Evolutionary conservation across 2,797 vertebrate genomes (phyloP), one percentile per base, ranked within the genome.

Genomic region (Allobates femoralis): DNA sequence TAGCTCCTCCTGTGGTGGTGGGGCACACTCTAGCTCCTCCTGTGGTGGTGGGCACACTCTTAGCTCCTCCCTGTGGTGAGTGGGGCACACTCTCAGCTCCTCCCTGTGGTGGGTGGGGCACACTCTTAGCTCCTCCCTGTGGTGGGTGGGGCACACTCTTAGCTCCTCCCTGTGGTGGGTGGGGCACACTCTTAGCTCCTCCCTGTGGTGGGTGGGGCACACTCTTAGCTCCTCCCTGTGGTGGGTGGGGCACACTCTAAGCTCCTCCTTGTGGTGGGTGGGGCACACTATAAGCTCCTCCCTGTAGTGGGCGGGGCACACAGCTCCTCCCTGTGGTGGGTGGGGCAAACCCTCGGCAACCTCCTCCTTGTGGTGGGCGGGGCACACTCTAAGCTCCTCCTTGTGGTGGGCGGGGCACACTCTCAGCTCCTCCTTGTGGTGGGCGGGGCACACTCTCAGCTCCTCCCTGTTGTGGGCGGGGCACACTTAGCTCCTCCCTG

Each of bases 231-330:
- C 21, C 26, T 69, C 30, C 7, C 12, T 79, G 76, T 30, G 28
- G 76, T 37, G 51, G 46, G 80, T 84, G 15, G 28, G 41, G 11
- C 41, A 6, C 11, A 10, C 12, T 15, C n/a, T n/a, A 15, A 30
- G 64, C 30, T 53, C 51, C 51, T 67, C 64, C 30, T 21, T 78
- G 51, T 51, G 50, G 75, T 50, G 46, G 34, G 79, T 84, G 60
- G 64, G 8, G 51, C n/a, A 30, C 7, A 23, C 26, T 77, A n/a
- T 26, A 26, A 28, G 74, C 41, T n/a, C 32, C 55, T 16, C 32
- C 4, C 53, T 30, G 14, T n/a, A n/a, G n/a, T n/a, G n/a, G n/a
- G n/a, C n/a, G n/a, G n/a, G n/a, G n/a, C n/a, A n/a, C n/a, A n/a
- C n/a, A n/a, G n/a, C n/a, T n/a, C n/a, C n/a, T n/a, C n/a, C n/a